Percentiles rank a stretch among this genome's conserved stretches.
Evolutionary conservation across 1,140 invertebrate species (phyloP).

Genomic region (Thalassaphorura encarpata): DNA sequence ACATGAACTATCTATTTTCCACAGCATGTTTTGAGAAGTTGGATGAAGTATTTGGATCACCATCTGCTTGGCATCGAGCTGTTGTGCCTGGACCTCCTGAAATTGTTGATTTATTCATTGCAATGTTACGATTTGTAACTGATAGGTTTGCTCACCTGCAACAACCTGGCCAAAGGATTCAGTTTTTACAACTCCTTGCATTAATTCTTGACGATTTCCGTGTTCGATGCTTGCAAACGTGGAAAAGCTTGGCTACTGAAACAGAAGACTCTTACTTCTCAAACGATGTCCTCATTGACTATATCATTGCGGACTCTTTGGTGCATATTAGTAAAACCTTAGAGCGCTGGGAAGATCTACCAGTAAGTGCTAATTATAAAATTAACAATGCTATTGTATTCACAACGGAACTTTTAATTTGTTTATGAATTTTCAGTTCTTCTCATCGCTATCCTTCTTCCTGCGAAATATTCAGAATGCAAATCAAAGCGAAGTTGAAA

Average conservation of each 20-base stretch:
- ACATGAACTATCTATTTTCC: background rate
- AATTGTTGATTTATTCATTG: conserved; percentile 29
- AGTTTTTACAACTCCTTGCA: conserved; percentile 24
- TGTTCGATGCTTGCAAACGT: conserved; percentile 26
- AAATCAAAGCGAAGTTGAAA: background rate
- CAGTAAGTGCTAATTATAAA: too few species aligned
- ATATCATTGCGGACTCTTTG: conserved; percentile 26
- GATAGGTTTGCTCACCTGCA: conserved; percentile 28
- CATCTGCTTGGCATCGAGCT: conserved; percentile 28
- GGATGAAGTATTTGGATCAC: conserved; percentile 28
- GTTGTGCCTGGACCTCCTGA: conserved; percentile 26
- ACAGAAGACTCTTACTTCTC: conserved; percentile 6
- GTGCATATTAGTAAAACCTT: conserved; percentile 15
- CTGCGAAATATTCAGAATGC: conserved; percentile 7
- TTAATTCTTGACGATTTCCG: conserved; percentile 30
- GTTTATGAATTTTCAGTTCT: conserved; percentile 21
- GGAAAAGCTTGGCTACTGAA: conserved; percentile 16
- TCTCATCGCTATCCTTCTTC: conserved; percentile 19
- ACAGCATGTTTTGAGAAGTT: conserved; percentile 26
- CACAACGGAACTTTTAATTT: background rate
- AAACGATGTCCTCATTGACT: conserved; percentile 19
- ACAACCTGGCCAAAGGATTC: conserved; percentile 20
- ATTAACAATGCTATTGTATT: background rate
- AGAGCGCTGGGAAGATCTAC: conserved; percentile 27
- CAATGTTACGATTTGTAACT: conserved; percentile 21